Evolutionary conservation across 2,113 vertebrate species (phyloP), one percentile per base, ranked within the genome.

Genomic region (Typhlomys cinereus): DNA sequence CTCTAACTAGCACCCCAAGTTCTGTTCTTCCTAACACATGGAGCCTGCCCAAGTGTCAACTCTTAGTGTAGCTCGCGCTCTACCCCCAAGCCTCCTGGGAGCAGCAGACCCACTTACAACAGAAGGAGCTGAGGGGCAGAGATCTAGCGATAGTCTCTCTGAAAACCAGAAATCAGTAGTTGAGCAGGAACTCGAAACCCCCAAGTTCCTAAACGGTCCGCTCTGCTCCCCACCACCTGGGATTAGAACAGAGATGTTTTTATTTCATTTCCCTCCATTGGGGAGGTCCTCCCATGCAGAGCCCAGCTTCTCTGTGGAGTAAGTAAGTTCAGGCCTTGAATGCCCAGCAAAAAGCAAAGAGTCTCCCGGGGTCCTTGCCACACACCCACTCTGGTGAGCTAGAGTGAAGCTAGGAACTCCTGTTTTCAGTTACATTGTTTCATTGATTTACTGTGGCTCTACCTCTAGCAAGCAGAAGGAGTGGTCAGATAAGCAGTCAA

Each of bases 361-460:
- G 14, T 59, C 41, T 75, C 48, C 61, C 54, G 1, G 34, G 23
- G 27, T 23, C 54, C 23, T 46, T 69, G 71, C 29, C 44, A 46
- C 39, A 39, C n/a, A 31, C 39, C 52, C 78, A 54, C 36, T 57
- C 71, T 8, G 4, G 34, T 73, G 46, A 46, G 4, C 29, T 31
- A 39, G 46, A 57, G 78, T 15, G 17, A 54, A 31, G 5, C 39
- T 66, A 9, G 7, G 23, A 23, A 15, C n/a, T 3, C 61, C 80
- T 10, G 0, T 67, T 36, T n/a, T n/a, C n/a, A n/a, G n/a, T n/a
- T 71, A 29, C 8, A 9, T 39, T 36, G 6, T 25, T 15, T 46
- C 11, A 0, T 48, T 29, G 74, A 79, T 67, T 54, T 39, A 27
- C 2, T 50, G 59, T 54, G 4, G 17, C 7, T 36, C 61, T 59